Evolutionary conservation across 2,888 invertebrate species (phyloP), one percentile per base, ranked within the genome.

Genomic region (Dicyrtoma fusca): DNA sequence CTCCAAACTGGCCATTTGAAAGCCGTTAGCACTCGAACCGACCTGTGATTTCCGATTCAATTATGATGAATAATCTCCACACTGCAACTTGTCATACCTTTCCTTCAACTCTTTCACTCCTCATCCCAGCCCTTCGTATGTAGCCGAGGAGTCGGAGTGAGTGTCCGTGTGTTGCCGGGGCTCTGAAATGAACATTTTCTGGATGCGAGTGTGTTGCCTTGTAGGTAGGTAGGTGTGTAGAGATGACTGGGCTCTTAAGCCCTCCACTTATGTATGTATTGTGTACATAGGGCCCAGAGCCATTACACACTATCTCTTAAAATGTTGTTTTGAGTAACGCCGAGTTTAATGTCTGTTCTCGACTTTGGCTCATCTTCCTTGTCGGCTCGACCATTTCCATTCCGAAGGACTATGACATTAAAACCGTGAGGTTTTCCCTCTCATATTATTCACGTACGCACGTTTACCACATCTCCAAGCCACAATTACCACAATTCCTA

Each of bases 41-140:
- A 75, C 77, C 79, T 79, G 73, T 79, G 77, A 79, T 79, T 78
- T 78, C 69, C 69, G 77, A 78, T 77, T 77, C 76, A 76, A 79
- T 78, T 77, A 76, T 75, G 75, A 75, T 76, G 76, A 77, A 76
- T 77, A 74, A 71, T 76, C 72, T 79, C 71, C 74, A 74, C 76
- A 68, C 49, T 65, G 42, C 66, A 53, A 53, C 66, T 62, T 63
- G 70, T 70, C 70, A 70, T 70, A 61, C 34, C 44, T 57, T 21
- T 8, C 64, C 70, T 70, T 55, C 68, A 55, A 42, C 55, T 68
- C 42, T 44, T 55, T 21, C 55, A 44, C 17, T 25, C 19, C 11
- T 21, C 11, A 3, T 17, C 34, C 34, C 10, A 19, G 21, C 17
- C 53, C 53, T 53, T 53, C 53, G 19, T 17, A 21, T 14, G 17